Percentiles rank a stretch among this genome's conserved stretches.
Conservation (phyloP, 2,888 invertebrate species). For the Leucoptera coffeella region DNA sequence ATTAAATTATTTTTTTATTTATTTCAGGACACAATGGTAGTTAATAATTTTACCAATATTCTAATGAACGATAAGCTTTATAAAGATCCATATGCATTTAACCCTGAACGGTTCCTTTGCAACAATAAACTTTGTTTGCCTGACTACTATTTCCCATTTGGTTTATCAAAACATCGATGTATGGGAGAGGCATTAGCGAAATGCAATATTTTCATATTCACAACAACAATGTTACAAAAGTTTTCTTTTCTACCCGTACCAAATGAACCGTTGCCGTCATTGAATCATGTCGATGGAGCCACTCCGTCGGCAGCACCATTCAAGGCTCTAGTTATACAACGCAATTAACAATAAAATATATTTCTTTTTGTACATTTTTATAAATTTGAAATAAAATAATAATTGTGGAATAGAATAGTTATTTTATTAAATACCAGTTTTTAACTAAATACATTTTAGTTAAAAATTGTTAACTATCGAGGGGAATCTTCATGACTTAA, state of each 20-base stretch:
- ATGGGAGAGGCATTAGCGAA: conserved; percentile 72
- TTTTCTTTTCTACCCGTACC: conserved; percentile 63
- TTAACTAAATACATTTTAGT: too few relatives aligned
- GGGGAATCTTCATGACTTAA: too few relatives aligned
- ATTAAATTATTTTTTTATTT: too few relatives aligned
- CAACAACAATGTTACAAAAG: conserved; percentile 65
- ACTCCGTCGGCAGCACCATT: conserved; percentile 72
- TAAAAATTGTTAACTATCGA: too few relatives aligned
- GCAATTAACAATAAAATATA: too few relatives aligned
- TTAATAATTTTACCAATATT: conserved; percentile 68
- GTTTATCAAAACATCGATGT: conserved; percentile 72
- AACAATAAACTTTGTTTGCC: conserved; percentile 57
- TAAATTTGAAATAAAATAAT: too few relatives aligned
- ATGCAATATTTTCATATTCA: conserved; percentile 73
- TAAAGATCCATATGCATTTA: conserved; percentile 64
- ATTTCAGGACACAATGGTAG: conserved; percentile 69
- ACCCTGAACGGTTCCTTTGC: conserved; percentile 68
- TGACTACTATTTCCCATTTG: conserved; percentile 71
- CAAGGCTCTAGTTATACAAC: conserved; percentile 61
- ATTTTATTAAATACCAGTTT: too few relatives aligned
- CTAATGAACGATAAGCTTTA: conserved; percentile 63
- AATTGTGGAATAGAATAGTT: too few relatives aligned
- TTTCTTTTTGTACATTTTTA: too few relatives aligned
- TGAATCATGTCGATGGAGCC: conserved; percentile 68
- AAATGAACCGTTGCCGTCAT: conserved; percentile 57